Base-by-base conservation (phyloP, 2,888 invertebrate genomes). In the Frankliniella fusca region DNA sequence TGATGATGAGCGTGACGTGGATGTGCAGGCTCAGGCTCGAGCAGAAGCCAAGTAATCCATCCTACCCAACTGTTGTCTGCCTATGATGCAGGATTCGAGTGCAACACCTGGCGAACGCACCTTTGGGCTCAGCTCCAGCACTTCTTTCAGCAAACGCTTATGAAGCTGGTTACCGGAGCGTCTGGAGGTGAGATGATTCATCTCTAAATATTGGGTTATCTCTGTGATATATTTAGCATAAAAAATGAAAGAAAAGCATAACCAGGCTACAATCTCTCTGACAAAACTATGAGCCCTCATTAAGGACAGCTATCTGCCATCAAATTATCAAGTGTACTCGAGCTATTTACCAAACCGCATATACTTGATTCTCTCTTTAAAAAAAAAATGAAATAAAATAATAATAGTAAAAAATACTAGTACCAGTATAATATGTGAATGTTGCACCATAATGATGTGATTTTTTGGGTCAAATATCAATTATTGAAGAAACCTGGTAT, bases 11-110 rank as follows among this genome's bases (percentile, higher is more conserved):
- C 70, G 70, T 11, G 70, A 76, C 27, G 70, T 76, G 70, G 70
- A 76, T 27, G 70, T 76, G 70, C 70, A 76, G 70, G 70, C 70
- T 76, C 70, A 76, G 70, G 70, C 70, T 23, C 70, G 70, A 23
- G 70, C 70, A 27, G 70, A 76, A 27, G 70, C 70, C 70, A 76
- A 76, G 27, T 76, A 76, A 76, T 27, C 11, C 70, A 76, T 12
- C 70, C n/a, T n/a, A 20, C 12, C 20, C n/a, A n/a, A 11, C 23
- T 11, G 20, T 12, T 76, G 27, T 76, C 70, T 76, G n/a, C 70
- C 70, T 27, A 12, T 76, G 9, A 76, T 76, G 70, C 70, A 76
- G 70, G 70, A 27, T 12, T 76, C 70, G 27, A 76, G 70, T 76
- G 70, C 23, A 27, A 27, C 27, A 27, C 70, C 70, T 2, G 70